Percentiles rank a stretch among this genome's conserved stretches.
These are phyloP conservation scores for Mesoclemmys tuberculata DNA, from an alignment of 2,113 vertebrate species.

Conservation along the genomic window DNA sequence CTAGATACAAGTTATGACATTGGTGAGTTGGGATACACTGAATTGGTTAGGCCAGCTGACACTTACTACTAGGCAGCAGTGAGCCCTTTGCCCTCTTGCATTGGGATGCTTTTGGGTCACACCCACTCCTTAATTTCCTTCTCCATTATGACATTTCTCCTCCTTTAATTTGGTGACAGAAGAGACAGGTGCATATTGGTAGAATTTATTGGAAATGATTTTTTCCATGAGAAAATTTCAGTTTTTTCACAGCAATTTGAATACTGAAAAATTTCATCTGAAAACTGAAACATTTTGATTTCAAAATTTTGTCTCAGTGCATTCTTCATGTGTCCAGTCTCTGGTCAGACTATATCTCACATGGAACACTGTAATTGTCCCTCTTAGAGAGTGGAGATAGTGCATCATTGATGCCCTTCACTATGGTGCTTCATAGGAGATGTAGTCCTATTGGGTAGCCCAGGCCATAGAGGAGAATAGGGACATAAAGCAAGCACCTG, in stretches of 20 bases:
- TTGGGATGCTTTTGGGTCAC: not conserved
- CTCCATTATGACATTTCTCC: not conserved
- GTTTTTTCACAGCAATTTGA: not conserved
- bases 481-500: not conserved
- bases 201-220: not conserved
- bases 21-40: no score
- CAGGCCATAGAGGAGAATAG: not conserved
- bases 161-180: not conserved
- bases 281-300: not conserved
- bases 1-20: no score
- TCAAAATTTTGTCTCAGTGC: rapidly evolving
- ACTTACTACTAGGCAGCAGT: no score
- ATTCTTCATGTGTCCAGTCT: not conserved
- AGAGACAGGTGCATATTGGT: not conserved
- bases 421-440: not conserved
- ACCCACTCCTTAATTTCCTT: not conserved
- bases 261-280: not conserved
- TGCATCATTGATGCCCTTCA: not conserved
- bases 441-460: not conserved
- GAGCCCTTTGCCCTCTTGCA: no score
- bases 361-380: no score
- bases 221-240: not conserved
- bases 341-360: not conserved
- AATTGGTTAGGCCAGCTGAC: no score
- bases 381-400: not conserved